Conservation (phyloP, 2,113 vertebrate species). For the Poecile atricapillus region DNA sequence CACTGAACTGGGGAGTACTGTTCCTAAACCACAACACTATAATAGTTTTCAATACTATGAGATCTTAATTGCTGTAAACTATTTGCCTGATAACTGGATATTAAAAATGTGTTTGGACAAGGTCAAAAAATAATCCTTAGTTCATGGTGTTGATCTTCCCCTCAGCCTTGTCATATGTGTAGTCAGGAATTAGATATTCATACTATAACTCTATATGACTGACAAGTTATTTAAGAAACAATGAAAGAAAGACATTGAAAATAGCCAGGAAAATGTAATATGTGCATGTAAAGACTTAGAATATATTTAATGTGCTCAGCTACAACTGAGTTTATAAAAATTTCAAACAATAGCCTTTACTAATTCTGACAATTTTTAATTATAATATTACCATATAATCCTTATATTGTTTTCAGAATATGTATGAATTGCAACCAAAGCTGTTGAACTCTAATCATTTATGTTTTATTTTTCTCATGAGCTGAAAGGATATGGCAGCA, state of each 20-base stretch:
- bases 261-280: not conserved
- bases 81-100: not conserved
- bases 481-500: not conserved
- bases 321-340: not conserved
- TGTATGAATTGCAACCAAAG: conserved; percentile 34
- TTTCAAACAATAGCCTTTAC: not conserved
- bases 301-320: not conserved
- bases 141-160: not conserved
- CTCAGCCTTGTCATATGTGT: not conserved
- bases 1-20: fast-evolving
- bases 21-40: not conserved
- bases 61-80: not conserved
- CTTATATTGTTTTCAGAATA: not conserved
- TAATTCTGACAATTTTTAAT: not conserved
- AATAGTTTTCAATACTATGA: not conserved
- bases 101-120: not conserved
- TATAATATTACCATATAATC: not conserved
- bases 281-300: not conserved
- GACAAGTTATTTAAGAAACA: not conserved
- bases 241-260: not conserved
- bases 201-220: not conserved
- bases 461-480: conserved; percentile 3
- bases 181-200: not conserved
- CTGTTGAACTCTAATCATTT: conserved; percentile 27
- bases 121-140: not conserved